Evolutionary conservation across 2,113 vertebrate species (phyloP).

Genomic region (Phalacrocorax brasilianus): DNA sequence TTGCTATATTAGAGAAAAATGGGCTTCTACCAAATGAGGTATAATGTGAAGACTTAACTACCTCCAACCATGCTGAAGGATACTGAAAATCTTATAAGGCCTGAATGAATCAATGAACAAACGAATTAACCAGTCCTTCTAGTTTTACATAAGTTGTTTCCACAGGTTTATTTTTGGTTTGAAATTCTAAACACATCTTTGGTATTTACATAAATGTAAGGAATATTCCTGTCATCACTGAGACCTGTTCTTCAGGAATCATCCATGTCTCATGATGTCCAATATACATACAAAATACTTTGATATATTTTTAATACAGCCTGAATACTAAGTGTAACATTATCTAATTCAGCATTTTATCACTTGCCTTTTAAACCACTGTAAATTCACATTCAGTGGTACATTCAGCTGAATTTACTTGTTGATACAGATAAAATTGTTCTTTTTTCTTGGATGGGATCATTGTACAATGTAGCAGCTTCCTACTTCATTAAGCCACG

Average conservation of each 20-base stretch:
- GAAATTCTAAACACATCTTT: not conserved
- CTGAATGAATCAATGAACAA: not conserved
- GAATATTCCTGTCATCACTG: not conserved
- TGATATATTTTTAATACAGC: not conserved
- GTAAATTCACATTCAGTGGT: not conserved
- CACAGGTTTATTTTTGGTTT: not conserved
- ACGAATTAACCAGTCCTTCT: not conserved
- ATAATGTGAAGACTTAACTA: not conserved
- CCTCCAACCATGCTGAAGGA: not conserved
- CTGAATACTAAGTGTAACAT: not conserved
- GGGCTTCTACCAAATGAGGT: not conserved
- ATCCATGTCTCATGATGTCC: not conserved
- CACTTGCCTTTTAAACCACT: not conserved
- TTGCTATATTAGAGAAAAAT: not conserved
- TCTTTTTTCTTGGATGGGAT: not conserved
- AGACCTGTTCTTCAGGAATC: not conserved
- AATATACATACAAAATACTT: not conserved
- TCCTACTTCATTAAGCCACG: not conserved
- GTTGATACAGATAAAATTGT: not conserved
- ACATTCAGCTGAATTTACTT: not conserved
- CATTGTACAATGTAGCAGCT: not conserved
- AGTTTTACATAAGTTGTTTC: not conserved
- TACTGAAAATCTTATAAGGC: not conserved
- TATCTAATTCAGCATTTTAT: not conserved
- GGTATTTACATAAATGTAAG: not conserved